Percentiles rank a stretch among this genome's conserved stretches.
phyloP scores from a whole-genome alignment of 2,113 vertebrate genomes.

The Nothocercus julius region DNA sequence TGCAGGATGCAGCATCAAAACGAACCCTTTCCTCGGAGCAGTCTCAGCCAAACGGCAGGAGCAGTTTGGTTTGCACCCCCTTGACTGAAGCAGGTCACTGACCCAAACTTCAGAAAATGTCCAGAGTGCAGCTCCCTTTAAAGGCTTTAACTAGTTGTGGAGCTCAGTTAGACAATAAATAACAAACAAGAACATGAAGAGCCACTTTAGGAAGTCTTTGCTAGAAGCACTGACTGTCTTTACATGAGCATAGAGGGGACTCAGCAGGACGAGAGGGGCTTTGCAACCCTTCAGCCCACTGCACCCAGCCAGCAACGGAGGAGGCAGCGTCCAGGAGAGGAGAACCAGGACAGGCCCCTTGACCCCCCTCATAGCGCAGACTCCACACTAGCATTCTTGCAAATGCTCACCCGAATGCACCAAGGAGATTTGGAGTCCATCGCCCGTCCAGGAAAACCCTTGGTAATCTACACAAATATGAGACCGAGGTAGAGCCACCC shows the following conservation, averaged over 20 bases:
- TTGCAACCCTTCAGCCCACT: not conserved
- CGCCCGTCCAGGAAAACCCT: not conserved
- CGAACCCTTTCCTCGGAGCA: not conserved
- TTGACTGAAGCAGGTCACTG: not conserved
- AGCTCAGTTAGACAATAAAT: rapidly evolving
- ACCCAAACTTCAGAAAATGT: not conserved
- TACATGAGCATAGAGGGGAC: not conserved
- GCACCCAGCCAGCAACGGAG: not conserved
- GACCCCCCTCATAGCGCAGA: not conserved
- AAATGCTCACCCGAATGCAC: not conserved
- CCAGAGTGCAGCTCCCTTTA: not conserved
- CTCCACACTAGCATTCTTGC: not conserved
- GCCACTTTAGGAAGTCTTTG: not conserved
- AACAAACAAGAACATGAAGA: rapidly evolving
- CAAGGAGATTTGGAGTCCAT: not conserved
- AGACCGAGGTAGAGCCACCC: not conserved
- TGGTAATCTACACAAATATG: not conserved
- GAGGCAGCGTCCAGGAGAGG: not conserved
- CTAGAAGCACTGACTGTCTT: not conserved
- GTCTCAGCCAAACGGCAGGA: not conserved
- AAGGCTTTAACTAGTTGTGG: not conserved
- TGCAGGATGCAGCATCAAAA: not conserved
- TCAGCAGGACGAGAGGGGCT: rapidly evolving
- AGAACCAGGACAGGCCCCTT: not conserved
- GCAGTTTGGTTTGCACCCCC: not conserved